These are phyloP conservation scores for Cygnus buccinator DNA, from an alignment of 2,113 vertebrate species.

Conservation along the genomic window DNA sequence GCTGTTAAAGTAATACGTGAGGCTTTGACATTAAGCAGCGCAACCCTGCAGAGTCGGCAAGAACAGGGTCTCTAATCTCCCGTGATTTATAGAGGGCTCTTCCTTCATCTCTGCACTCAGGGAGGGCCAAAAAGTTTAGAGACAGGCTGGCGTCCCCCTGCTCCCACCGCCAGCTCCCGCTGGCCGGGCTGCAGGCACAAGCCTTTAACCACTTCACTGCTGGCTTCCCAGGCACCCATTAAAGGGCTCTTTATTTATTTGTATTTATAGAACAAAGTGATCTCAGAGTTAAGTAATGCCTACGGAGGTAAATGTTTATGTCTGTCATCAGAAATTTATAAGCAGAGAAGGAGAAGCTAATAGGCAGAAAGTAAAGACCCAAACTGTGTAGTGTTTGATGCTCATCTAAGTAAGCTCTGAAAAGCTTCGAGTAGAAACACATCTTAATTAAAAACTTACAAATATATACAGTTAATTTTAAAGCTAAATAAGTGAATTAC, in stretches of 20 bases:
- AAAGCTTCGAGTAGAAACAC: conserved; percentile 52
- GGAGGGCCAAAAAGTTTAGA: conserved; percentile 95
- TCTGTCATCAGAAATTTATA: conserved; percentile 70
- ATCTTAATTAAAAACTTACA: conserved; percentile 60
- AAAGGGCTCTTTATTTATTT: conserved; percentile 70
- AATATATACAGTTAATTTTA: conserved; percentile 74
- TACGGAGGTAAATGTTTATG: conserved; percentile 67
- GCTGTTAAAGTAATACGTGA: conserved; percentile 92
- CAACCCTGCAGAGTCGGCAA: conserved; percentile 87
- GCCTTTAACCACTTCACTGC: conserved; percentile 81
- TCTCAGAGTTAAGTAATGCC: conserved; percentile 72
- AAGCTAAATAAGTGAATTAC: conserved; percentile 70
- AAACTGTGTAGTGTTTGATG: conserved; percentile 43
- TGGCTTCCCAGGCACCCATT: conserved; percentile 53
- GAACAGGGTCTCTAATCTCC: conserved; percentile 97
- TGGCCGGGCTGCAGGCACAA: conserved; percentile 76
- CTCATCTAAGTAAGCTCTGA: conserved; percentile 56
- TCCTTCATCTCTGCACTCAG: conserved; percentile 89
- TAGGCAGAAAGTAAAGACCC: conserved; percentile 40
- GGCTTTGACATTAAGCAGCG: conserved; percentile 96
- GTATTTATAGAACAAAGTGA: conserved; percentile 72
- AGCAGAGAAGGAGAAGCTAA: conserved; percentile 63
- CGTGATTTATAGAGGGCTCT: conserved; percentile 97
- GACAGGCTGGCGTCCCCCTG: conserved; percentile 95
- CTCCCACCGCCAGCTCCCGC: conserved; percentile 85